Evolutionary conservation across 2,113 vertebrate genomes (phyloP).

Genomic region (Halcyon malimbica): DNA sequence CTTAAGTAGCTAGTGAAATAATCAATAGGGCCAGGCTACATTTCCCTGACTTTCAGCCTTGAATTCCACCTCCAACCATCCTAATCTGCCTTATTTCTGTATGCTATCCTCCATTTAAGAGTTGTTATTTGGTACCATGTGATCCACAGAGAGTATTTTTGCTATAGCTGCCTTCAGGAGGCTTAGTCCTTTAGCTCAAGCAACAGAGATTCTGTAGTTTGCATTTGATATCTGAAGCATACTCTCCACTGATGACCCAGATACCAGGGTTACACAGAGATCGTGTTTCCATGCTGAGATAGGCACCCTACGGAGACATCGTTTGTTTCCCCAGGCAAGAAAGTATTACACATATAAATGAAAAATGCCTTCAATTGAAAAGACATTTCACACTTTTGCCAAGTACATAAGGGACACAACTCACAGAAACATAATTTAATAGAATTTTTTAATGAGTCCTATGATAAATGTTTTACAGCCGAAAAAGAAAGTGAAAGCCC

Average conservation of each 20-base stretch:
- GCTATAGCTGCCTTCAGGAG: background rate
- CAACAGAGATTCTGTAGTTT: background rate
- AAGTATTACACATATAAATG: conserved; percentile 11
- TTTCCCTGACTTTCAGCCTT: background rate
- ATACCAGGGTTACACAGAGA: background rate
- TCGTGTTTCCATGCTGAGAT: background rate
- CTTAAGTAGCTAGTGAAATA: background rate
- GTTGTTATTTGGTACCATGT: background rate
- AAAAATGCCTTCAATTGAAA: conserved; percentile 29
- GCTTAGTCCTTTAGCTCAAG: background rate
- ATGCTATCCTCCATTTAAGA: background rate
- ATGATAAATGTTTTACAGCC: conserved; percentile 28
- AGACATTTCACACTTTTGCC: conserved; percentile 31
- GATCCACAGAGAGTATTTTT: background rate
- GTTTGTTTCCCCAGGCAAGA: conserved; percentile 41
- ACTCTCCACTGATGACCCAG: conserved; percentile 8
- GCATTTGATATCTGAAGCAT: background rate
- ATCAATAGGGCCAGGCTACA: background rate
- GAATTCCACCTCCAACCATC: background rate
- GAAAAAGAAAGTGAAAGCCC: conserved; percentile 21
- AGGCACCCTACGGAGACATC: conserved; percentile 31
- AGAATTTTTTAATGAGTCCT: conserved; percentile 31
- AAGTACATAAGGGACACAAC: conserved; percentile 7
- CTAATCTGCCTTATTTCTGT: background rate
- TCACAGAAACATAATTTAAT: conserved; percentile 13